Percentiles rank a stretch among this genome's conserved stretches.
Conservation (phyloP, 2,797 vertebrate species). For the Esox lucius region DNA sequence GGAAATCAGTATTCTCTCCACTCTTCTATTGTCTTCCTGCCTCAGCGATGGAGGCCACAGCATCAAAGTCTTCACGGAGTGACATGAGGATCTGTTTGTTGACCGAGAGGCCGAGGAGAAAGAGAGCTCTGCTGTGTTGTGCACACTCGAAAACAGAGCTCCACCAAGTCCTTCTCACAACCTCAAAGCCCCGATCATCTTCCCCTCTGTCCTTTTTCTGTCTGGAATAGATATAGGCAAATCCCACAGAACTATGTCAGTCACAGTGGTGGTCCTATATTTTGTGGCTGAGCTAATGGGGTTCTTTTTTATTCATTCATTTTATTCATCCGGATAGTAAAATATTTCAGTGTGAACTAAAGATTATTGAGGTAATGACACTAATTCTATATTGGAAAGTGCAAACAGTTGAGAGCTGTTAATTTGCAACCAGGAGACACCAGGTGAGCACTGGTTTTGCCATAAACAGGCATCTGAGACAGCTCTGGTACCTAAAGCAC, state of each 20-base stretch:
- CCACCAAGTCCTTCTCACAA: background rate
- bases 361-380: no score
- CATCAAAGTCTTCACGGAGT: constrained; percentile 27
- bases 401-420: no score
- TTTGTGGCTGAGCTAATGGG: no score
- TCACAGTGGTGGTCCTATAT: background rate
- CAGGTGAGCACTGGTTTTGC: no score
- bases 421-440: no score
- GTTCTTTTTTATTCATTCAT: no score
- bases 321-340: no score
- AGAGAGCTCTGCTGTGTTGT: background rate
- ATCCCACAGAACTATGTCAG: background rate
- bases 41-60: constrained; percentile 4
- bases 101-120: background rate
- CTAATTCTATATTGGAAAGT: no score
- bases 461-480: no score
- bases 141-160: background rate
- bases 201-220: background rate
- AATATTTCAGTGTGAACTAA: no score
- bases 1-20: constrained; percentile 15
- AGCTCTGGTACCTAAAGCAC: no score
- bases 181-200: background rate
- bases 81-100: background rate
- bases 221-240: background rate
- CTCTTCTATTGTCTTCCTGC: constrained; percentile 9